These are phyloP conservation scores for Drosophila meridiana DNA, from an alignment of 2,888 invertebrate species.

Conservation along the genomic window DNA sequence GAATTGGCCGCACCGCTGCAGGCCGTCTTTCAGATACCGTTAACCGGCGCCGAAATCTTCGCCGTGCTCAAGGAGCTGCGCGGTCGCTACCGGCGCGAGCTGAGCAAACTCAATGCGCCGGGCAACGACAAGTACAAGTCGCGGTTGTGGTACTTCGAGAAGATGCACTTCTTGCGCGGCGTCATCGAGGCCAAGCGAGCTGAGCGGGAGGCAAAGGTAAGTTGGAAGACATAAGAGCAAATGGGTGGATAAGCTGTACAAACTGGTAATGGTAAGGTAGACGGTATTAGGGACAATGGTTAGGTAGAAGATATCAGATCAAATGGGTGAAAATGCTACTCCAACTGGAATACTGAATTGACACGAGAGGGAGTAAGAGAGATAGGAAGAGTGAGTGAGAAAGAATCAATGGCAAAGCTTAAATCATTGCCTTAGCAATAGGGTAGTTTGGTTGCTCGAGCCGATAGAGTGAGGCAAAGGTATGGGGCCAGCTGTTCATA, in stretches of 20 bases:
- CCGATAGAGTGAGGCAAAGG: background rate
- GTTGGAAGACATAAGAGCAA: background rate
- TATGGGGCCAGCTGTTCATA: no score
- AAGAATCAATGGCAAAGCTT: background rate
- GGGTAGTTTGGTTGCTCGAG: background rate
- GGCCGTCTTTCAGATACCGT: conserved; percentile 61
- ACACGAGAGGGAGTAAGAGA: background rate
- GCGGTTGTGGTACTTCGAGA: conserved; percentile 78
- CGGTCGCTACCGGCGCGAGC: conserved; percentile 73
- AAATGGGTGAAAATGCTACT: no score
- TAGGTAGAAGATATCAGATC: no score
- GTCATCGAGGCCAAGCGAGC: conserved; percentile 74
- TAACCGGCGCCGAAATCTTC: conserved; percentile 75
- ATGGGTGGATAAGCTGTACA: background rate
- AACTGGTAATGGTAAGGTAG: no score
- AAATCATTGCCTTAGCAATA: background rate
- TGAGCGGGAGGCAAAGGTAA: conserved; percentile 69
- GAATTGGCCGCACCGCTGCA: conserved; percentile 71
- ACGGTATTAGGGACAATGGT: no score
- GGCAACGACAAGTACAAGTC: conserved; percentile 71
- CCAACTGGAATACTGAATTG: background rate
- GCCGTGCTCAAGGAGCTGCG: conserved; percentile 73
- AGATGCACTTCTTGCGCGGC: conserved; percentile 72
- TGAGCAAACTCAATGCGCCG: conserved; percentile 67
- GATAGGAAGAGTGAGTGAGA: background rate